Conservation (phyloP, 2,113 vertebrate species). For the Heteronetta atricapilla region DNA sequence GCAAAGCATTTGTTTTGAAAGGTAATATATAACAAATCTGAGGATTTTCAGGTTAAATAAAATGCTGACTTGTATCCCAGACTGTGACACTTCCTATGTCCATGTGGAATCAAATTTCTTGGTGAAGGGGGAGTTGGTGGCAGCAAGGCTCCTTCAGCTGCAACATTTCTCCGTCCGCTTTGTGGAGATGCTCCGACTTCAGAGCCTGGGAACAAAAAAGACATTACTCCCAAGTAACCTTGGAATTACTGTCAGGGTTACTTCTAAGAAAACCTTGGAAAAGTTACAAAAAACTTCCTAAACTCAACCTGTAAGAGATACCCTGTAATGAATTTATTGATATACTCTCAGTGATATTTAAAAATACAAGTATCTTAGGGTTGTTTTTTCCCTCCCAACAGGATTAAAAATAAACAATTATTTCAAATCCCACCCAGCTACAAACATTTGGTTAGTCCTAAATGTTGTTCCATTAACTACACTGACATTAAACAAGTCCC, state of each 20-base stretch:
- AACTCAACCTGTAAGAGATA: neutral
- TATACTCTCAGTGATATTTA: neutral
- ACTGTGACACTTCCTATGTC: conserved; percentile 98
- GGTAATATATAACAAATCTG: neutral
- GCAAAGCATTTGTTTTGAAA: neutral
- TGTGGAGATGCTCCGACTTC: conserved; percentile 91
- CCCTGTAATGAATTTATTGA: neutral
- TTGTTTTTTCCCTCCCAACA: neutral
- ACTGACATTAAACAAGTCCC: neutral
- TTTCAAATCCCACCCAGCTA: neutral
- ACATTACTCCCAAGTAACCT: neutral
- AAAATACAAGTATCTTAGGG: fast-evolving
- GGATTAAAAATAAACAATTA: neutral
- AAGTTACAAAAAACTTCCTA: neutral
- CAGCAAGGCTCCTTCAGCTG: conserved; percentile 84
- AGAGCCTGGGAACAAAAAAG: conserved; percentile 76
- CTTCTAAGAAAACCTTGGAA: neutral
- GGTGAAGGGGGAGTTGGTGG: conserved; percentile 93
- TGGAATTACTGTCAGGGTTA: neutral
- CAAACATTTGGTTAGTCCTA: neutral
- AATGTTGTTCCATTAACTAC: neutral
- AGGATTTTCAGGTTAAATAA: neutral
- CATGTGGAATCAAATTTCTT: conserved; percentile 90
- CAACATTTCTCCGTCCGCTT: conserved; percentile 82
- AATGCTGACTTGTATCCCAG: conserved; percentile 94